Percentiles rank a stretch among this genome's conserved stretches.
These are phyloP conservation scores for Onthophagus taurus DNA, from an alignment of 1,140 invertebrate genomes.

Conservation along the genomic window DNA sequence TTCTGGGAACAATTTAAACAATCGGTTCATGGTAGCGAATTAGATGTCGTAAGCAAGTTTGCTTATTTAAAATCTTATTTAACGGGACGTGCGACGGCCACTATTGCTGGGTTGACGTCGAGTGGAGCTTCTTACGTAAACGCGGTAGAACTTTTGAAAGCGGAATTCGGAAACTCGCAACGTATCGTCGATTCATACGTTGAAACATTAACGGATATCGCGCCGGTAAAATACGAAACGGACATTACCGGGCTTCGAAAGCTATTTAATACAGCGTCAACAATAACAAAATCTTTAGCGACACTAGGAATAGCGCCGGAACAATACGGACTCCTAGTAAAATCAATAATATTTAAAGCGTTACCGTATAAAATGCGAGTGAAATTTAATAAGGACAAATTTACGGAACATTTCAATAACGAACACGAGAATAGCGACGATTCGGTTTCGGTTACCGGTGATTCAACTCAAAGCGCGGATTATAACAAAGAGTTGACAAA, in stretches of 20 bases:
- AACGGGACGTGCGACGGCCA: not conserved
- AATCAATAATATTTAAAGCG: conserved; percentile 2
- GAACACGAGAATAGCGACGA: too few species aligned
- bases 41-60: not conserved
- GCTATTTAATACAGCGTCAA: not conserved
- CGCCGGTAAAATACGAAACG: not conserved
- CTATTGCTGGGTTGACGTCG: not conserved
- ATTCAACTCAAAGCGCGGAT: too few species aligned
- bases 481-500: too few species aligned
- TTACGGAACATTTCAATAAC: too few species aligned
- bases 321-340: not conserved
- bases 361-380: not conserved
- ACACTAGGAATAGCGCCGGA: not conserved
- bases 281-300: not conserved
- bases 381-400: not conserved
- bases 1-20: conserved; percentile 1
- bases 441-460: too few species aligned
- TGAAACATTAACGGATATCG: not conserved
- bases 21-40: not conserved
- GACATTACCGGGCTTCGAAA: not conserved
- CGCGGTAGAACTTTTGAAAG: not conserved
- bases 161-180: not conserved
- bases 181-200: not conserved
- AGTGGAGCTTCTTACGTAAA: not conserved
- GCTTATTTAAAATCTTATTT: not conserved